Base-by-base conservation (phyloP, 2,113 vertebrate species). In the Uropsilus gracilis region DNA sequence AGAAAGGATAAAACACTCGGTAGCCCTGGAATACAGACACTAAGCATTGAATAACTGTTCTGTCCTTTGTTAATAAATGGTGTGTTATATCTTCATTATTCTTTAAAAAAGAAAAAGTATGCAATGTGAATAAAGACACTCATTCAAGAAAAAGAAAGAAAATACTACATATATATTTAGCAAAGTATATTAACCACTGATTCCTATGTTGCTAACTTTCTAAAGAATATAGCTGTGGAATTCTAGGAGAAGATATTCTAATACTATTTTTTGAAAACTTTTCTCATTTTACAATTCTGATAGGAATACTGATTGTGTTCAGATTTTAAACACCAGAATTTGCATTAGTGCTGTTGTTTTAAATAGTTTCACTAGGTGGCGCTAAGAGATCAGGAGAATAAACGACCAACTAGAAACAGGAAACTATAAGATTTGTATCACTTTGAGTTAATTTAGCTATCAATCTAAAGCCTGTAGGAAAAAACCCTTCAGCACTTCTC, bases 331-430 rank as follows among this genome's bases (percentile, higher is more conserved):
- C 86, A 66, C 46, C 48, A 89, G 26, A 26, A 26, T 28, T 92
- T 64, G 30, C n/a, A 32, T 18, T 61, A 48, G 32, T 28, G 30
- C 30, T 17, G 28, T 26, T 91, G 61, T 14, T 81, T 57, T 6
- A 76, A 26, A 63, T 1, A 90, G 88, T 97, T 98, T 97, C 97
- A n/a, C n/a, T 97, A 98, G 98, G 93, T 98, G 98, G 98, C 95
- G 96, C 98, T 96, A 92, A 34, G 81, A 64, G 95, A 96, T 89
- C 93, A 87, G 37, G 42, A 44, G 90, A 26, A 0, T 12, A 78
- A 0, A 0, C 22, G 6, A 34, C 11, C 64, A 63, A 48, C 14
- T 5, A 11, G 0, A 44, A 73, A 94, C 20, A 68, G 34, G 14
- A 37, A 92, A 84, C 83, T 61, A 24, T 12, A 84, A 64, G 89